Base-by-base conservation (phyloP, 2,113 vertebrate species). In the Sturnus vulgaris region DNA sequence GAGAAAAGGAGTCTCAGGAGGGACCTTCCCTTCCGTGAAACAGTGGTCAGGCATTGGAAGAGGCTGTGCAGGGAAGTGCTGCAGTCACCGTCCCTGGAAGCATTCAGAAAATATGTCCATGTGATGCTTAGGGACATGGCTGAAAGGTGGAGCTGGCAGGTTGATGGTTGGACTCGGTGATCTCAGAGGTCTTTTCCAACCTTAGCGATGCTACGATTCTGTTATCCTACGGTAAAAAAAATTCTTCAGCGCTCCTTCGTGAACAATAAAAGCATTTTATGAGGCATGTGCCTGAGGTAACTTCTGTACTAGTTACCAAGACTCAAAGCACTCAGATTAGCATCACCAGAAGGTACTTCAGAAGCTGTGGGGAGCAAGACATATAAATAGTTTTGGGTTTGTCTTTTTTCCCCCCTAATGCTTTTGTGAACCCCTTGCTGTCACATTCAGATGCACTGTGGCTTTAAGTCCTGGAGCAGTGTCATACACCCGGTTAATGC, bases 351-450 rank as follows among this genome's bases (percentile, higher is more conserved):
- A 39, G 22, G 53, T 2, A 9, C 42, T 17, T 8, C 33, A 35
- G 11, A 15, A 31, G 13, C 37, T 27, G 27, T 20, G 7, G 3
- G n/a, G 12, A 46, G 15, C 12, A 22, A 17, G 40, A 47, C 3
- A 3, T 3, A 17, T 18, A n/a, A 88, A 60, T 6, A 6, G 12
- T 14, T 53, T 15, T 5, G 23, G 15, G 28, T 6, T 35, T 52
- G 55, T 18, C 9, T 44, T 33, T 35, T 33, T 5, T 2, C 1
- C 8, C 20, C 5, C 0, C 4, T 2, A 9, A 5, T 5, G 9
- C 9, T 39, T 59, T n/a, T n/a, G 19, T 24, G 49, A 64, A 23
- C 11, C 3, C 11, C 1, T 22, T 16, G 30, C 11, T 55, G 17
- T 22, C 79, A 22, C 25, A 4, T 15, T 31, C 8, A 9, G 16